phyloP scores from a whole-genome alignment of 2,888 invertebrate species.

The Brenthis ino region DNA sequence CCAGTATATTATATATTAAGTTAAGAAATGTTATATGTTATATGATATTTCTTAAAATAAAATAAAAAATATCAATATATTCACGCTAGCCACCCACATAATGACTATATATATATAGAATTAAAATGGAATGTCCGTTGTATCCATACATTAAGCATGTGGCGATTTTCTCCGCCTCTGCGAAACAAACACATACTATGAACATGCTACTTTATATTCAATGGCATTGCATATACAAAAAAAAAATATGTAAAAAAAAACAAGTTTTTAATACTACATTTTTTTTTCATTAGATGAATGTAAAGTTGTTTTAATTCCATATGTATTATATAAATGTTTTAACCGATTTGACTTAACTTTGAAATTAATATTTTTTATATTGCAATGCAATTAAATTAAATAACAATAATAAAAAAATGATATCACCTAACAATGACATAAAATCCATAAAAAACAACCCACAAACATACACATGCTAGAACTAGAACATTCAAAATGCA shows the following conservation, averaged over 20 bases:
- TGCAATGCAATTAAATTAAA: slow-evolving; percentile 27
- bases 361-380: slow-evolving; percentile 5
- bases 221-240: slow-evolving; percentile 6
- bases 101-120: slow-evolving; percentile 6
- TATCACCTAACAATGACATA: slow-evolving; percentile 37
- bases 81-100: slow-evolving; percentile 5
- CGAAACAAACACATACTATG: slow-evolving; percentile 60
- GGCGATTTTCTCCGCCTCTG: slow-evolving; percentile 77
- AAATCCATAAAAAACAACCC: slow-evolving; percentile 27
- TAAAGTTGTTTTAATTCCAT: too few species aligned
- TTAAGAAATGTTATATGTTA: too few species aligned
- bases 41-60: too few species aligned
- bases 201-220: slow-evolving; percentile 13
- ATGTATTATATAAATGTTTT: too few species aligned
- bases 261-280: too few species aligned
- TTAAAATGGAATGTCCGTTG: slow-evolving; percentile 29
- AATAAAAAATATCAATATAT: background rate
- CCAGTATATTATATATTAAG: too few species aligned
- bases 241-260: too few species aligned
- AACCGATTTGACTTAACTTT: background rate
- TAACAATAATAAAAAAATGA: slow-evolving; percentile 25
- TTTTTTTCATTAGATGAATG: too few species aligned
- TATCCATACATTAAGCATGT: slow-evolving; percentile 71
- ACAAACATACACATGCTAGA: slow-evolving; percentile 44
- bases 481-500: slow-evolving; percentile 43